phyloP scores from a whole-genome alignment of 2,113 vertebrate species.

The Enhydra lutris region DNA sequence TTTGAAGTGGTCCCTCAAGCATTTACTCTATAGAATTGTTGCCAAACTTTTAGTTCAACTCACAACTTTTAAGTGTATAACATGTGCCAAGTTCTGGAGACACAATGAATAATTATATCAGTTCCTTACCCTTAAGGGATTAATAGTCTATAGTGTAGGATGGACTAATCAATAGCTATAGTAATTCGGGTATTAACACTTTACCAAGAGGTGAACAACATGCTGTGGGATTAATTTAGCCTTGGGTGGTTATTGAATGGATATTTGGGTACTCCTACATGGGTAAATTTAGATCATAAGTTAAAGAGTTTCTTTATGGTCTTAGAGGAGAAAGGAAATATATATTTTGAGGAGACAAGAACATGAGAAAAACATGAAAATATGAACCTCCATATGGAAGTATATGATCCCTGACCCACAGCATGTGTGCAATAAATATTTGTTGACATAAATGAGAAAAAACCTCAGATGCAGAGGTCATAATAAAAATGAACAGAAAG shows the following conservation, averaged over 20 bases:
- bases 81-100: not conserved
- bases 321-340: not conserved
- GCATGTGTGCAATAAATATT: not conserved
- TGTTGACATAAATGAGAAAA: not conserved
- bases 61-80: not conserved
- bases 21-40: slow-evolving; percentile 5
- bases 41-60: slow-evolving; percentile 4
- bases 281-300: not conserved
- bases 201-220: not conserved
- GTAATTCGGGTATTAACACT: not conserved
- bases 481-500: not conserved
- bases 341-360: not conserved
- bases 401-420: not conserved
- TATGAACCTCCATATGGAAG: not conserved
- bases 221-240: not conserved
- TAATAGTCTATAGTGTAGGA: not conserved
- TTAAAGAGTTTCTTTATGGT: not conserved
- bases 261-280: not conserved
- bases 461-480: not conserved
- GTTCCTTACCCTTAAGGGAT: not conserved
- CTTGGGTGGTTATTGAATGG: not conserved
- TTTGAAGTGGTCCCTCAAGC: not conserved
- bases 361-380: not conserved
- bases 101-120: not conserved
- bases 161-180: not conserved